phyloP scores from a whole-genome alignment of 2,113 vertebrate species.

The Malaclemys terrapin region DNA sequence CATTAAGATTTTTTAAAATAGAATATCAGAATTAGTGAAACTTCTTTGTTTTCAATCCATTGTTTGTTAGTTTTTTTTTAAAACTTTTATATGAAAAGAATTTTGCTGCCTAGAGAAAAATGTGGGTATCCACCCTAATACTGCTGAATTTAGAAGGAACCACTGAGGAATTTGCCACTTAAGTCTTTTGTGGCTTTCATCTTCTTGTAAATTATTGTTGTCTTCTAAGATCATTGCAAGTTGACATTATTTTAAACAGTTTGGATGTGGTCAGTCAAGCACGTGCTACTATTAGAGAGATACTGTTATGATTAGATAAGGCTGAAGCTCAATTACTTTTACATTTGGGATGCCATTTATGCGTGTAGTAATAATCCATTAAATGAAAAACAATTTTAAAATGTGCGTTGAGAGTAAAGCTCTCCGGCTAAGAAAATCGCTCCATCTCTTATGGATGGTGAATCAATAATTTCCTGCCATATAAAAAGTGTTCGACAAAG shows the following conservation, averaged over 20 bases:
- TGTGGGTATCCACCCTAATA: accelerated
- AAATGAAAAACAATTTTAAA: conserved; percentile 58
- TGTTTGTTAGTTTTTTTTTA: background rate
- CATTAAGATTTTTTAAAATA: background rate
- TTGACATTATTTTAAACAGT: conserved; percentile 28
- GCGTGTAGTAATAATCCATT: conserved; percentile 38
- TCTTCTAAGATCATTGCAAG: conserved; percentile 11
- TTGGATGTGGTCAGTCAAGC: conserved; percentile 21
- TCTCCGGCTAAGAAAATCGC: background rate
- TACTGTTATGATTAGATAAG: background rate
- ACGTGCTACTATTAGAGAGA: conserved; percentile 27
- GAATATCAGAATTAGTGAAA: background rate
- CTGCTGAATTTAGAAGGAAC: conserved; percentile 16
- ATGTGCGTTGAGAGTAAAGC: background rate
- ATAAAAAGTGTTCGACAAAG: conserved; percentile 47
- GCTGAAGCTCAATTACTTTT: conserved; percentile 56
- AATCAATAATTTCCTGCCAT: conserved; percentile 31
- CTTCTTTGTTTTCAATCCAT: background rate
- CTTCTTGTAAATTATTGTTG: conserved; percentile 48
- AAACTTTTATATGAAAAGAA: background rate
- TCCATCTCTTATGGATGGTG: conserved; percentile 37
- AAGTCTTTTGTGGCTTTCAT: background rate
- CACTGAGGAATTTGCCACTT: background rate
- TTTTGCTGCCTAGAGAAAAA: background rate
- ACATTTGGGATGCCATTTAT: conserved; percentile 50